Percentiles rank a stretch among this genome's conserved stretches.
These are phyloP conservation scores for Neria commutata DNA, from an alignment of 2,888 invertebrate genomes.

Conservation along the genomic window DNA sequence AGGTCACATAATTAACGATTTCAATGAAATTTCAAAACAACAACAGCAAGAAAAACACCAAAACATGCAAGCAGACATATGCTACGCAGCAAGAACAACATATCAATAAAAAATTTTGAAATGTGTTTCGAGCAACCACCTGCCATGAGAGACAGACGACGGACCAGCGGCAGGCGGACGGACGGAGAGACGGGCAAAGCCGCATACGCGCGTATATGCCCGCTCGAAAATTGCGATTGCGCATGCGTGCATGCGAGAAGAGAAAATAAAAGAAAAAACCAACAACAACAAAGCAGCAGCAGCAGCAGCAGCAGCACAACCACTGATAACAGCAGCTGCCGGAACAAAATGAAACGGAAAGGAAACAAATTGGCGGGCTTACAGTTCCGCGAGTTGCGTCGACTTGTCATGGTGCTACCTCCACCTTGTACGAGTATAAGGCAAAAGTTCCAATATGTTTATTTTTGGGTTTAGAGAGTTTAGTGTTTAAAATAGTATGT, in stretches of 20 bases:
- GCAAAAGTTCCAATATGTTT: too few species aligned
- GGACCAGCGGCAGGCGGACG: background rate
- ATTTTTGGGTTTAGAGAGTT: too few species aligned
- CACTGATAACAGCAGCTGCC: constrained; percentile 35
- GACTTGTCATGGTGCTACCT: too few species aligned
- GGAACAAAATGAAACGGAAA: too few species aligned
- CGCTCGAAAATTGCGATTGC: constrained; percentile 8
- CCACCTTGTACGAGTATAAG: too few species aligned
- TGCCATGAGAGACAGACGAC: constrained; percentile 10
- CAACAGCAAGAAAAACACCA: constrained; percentile 14
- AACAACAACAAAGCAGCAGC: too few species aligned
- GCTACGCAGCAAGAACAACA: constrained; percentile 7
- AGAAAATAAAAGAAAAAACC: too few species aligned
- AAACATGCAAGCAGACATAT: constrained; percentile 14
- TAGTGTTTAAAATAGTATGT: too few species aligned
- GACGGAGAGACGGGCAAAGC: background rate
- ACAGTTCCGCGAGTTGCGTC: too few species aligned
- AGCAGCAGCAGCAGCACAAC: too few species aligned
- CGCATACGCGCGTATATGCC: background rate
- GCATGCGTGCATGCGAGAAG: background rate
- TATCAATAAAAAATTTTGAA: constrained; percentile 3
- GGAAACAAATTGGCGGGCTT: too few species aligned
- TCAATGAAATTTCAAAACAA: background rate
- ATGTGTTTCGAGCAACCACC: constrained; percentile 21
- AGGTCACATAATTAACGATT: constrained; percentile 10